Evolutionary conservation across 2,113 vertebrate genomes (phyloP).

Genomic region (Atrichornis clamosus): DNA sequence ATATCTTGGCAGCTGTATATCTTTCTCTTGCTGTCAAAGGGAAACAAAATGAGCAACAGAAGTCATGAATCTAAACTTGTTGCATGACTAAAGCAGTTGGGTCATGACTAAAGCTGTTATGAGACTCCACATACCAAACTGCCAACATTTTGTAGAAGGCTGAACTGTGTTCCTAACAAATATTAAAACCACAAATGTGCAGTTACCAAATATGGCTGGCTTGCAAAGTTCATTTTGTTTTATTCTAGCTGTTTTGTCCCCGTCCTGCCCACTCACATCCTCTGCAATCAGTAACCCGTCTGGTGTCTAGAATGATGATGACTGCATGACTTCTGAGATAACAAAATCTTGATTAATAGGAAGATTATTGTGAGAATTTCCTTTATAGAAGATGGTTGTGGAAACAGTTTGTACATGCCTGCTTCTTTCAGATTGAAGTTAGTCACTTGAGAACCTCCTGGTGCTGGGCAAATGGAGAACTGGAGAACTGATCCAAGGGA

Average conservation of each 20-base stretch:
- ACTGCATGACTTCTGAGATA: not conserved
- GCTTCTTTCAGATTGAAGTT: not conserved
- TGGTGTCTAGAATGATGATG: not conserved
- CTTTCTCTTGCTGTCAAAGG: not conserved
- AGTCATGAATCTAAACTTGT: not conserved
- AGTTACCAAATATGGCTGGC: not conserved
- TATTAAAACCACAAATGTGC: not conserved
- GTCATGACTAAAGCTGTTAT: slow-evolving; percentile 24
- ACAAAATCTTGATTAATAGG: not conserved
- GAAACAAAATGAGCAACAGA: slow-evolving; percentile 14
- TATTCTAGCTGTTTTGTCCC: slow-evolving; percentile 7
- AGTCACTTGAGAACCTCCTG: not conserved
- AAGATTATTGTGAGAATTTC: not conserved
- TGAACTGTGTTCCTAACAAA: slow-evolving; percentile 1
- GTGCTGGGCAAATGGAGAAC: not conserved
- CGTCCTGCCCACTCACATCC: not conserved
- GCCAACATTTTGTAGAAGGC: not conserved
- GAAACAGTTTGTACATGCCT: not conserved
- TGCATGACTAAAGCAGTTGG: slow-evolving; percentile 1
- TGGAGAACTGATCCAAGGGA: not conserved
- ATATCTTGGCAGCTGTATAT: not conserved
- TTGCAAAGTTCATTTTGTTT: slow-evolving; percentile 12
- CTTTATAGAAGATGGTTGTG: not conserved
- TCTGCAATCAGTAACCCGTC: not conserved
- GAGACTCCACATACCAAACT: not conserved